phyloP scores from a whole-genome alignment of 1,140 invertebrate species.

The Leptopilina boulardi region DNA sequence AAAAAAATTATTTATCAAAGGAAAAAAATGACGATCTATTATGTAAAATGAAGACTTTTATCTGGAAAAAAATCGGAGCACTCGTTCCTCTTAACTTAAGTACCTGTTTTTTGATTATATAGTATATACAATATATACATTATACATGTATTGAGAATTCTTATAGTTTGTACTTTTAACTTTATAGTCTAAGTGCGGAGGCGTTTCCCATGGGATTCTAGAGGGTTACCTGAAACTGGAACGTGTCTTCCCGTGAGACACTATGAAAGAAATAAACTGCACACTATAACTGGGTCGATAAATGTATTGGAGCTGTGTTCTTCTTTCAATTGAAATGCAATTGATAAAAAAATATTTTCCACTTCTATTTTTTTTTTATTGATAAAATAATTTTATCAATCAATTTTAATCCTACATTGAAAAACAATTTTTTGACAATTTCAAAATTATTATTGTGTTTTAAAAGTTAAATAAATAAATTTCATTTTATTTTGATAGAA shows the following conservation, averaged over 20 bases:
- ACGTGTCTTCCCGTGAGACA: constrained; percentile 8
- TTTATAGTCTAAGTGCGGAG: constrained; percentile 9
- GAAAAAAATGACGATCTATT: not conserved
- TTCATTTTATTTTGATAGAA: no score
- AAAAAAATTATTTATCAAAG: constrained; percentile 9
- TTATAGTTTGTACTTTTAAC: constrained; percentile 39
- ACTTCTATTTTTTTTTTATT: not conserved
- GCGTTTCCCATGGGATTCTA: constrained; percentile 12
- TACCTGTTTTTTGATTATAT: constrained; percentile 36
- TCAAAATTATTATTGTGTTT: no score
- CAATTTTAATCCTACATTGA: not conserved
- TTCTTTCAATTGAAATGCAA: not conserved
- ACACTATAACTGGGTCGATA: constrained; percentile 16
- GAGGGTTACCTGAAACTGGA: constrained; percentile 12
- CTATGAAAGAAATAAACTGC: constrained; percentile 17
- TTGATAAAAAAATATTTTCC: not conserved
- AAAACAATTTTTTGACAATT: no score
- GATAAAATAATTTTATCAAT: not conserved
- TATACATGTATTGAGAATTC: constrained; percentile 38
- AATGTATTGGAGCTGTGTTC: constrained; percentile 4
- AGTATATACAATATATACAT: constrained; percentile 34
- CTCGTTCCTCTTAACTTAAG: constrained; percentile 16
- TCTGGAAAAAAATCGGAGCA: constrained; percentile 13
- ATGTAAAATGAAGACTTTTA: not conserved
- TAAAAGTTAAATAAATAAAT: no score